Percentiles rank a stretch among this genome's conserved stretches.
phyloP scores from a whole-genome alignment of 2,797 vertebrate genomes.

The Diglossa cyanea region DNA sequence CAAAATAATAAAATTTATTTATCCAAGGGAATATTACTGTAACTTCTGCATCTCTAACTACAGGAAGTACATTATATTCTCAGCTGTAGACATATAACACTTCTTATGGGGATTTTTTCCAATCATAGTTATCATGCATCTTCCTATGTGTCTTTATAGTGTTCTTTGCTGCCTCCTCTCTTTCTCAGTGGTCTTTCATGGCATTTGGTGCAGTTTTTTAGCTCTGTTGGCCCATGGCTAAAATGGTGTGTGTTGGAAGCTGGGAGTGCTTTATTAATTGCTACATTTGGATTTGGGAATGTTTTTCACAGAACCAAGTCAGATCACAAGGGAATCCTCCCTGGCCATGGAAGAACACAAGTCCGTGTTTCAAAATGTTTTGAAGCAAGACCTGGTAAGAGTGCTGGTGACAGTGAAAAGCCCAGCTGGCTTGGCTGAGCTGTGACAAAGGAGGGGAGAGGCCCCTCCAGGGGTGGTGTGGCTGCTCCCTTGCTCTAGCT shows the following conservation, averaged over 20 bases:
- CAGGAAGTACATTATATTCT: neutral
- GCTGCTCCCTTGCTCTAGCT: neutral
- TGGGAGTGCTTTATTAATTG: neutral
- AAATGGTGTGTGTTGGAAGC: neutral
- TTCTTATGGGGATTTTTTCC: neutral
- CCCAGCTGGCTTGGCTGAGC: neutral
- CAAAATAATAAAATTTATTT: neutral
- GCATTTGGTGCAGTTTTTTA: neutral
- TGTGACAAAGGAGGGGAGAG: neutral
- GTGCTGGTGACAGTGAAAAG: too few species aligned
- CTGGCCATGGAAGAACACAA: neutral
- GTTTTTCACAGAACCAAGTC: neutral
- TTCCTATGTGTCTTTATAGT: neutral
- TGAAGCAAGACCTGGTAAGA: slow-evolving; percentile 4
- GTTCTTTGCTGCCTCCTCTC: neutral
- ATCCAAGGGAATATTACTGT: neutral
- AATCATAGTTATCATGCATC: neutral
- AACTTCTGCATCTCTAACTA: neutral
- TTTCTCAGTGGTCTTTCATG: neutral
- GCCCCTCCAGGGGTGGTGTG: neutral
- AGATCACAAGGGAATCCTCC: neutral
- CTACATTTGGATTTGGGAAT: neutral
- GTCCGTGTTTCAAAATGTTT: neutral
- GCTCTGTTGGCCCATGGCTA: neutral
- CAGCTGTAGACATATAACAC: neutral